These are phyloP conservation scores for Caenorhabditis brenneri DNA, from an alignment of 1,140 invertebrate species.

Conservation along the genomic window DNA sequence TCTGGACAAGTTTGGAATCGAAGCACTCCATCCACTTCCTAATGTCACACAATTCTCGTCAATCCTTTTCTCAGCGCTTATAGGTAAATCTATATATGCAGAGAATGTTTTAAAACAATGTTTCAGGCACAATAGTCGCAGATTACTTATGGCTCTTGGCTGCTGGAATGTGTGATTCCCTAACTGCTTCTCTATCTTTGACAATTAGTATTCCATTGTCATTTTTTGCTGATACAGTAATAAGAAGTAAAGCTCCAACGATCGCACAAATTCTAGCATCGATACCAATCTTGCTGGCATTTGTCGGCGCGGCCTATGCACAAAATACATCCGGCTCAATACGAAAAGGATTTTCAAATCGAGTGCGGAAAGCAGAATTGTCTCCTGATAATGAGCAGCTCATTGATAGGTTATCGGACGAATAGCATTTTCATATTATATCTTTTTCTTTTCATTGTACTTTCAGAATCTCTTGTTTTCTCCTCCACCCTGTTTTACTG, in stretches of 20 bases:
- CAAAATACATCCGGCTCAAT: not conserved
- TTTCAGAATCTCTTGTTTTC: slow-evolving; percentile 8
- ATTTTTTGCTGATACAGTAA: slow-evolving; percentile 50
- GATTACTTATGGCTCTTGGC: slow-evolving; percentile 54
- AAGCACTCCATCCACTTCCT: slow-evolving; percentile 46
- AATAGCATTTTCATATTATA: not conserved
- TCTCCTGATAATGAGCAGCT: not conserved
- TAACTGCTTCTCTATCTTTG: slow-evolving; percentile 51
- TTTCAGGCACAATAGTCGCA: slow-evolving; percentile 52
- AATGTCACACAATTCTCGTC: slow-evolving; percentile 33
- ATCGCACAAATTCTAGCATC: slow-evolving; percentile 50
- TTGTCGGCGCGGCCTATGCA: slow-evolving; percentile 47
- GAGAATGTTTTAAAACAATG: not conserved
- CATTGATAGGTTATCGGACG: slow-evolving; percentile 3
- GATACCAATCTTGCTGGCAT: slow-evolving; percentile 55
- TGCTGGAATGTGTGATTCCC: slow-evolving; percentile 51
- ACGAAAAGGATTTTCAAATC: slow-evolving; percentile 29
- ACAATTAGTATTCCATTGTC: slow-evolving; percentile 52
- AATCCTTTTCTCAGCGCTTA: slow-evolving; percentile 46
- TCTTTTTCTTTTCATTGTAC: not conserved
- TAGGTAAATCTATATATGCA: slow-evolving; percentile 26
- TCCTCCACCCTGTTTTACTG: not conserved
- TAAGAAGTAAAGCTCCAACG: slow-evolving; percentile 47
- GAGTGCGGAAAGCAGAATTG: not conserved
- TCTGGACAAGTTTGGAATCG: slow-evolving; percentile 43